These are phyloP conservation scores for Drosophila pseudoobscura DNA, from an alignment of 1,140 invertebrate genomes.

Conservation along the genomic window DNA sequence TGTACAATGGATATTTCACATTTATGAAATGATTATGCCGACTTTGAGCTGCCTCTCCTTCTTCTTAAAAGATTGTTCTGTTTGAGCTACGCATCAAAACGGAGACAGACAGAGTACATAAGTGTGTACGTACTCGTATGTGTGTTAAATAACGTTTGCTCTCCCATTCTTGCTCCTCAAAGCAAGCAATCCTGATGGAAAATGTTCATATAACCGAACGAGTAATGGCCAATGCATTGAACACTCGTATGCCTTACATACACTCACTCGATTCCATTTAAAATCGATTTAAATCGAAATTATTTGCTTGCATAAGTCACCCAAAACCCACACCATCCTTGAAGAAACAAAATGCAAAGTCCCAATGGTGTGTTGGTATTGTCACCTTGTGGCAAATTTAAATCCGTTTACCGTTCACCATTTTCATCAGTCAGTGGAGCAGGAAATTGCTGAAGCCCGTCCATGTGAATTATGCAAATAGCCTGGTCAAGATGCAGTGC, in stretches of 20 bases:
- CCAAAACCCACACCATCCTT: slow-evolving; percentile 13
- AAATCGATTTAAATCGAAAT: slow-evolving; percentile 68
- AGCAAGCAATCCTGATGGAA: slow-evolving; percentile 3
- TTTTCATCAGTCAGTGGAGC: slow-evolving; percentile 68
- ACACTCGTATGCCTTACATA: slow-evolving; percentile 12
- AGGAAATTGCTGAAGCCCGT: slow-evolving; percentile 60
- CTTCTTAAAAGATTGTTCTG: no score
- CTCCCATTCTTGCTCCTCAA: no score
- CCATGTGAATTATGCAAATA: slow-evolving; percentile 51
- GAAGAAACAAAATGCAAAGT: slow-evolving; percentile 22
- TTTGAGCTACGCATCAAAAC: no score
- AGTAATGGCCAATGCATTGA: slow-evolving; percentile 12
- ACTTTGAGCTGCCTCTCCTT: no score
- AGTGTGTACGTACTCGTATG: no score
- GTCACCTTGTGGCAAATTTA: slow-evolving; percentile 52
- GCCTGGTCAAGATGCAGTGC: slow-evolving; percentile 22
- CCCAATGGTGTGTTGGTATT: slow-evolving; percentile 9
- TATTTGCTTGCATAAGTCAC: slow-evolving; percentile 57
- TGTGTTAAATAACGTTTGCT: no score
- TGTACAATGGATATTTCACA: no score
- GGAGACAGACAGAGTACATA: no score
- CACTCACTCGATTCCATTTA: slow-evolving; percentile 42
- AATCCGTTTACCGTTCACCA: slow-evolving; percentile 45
- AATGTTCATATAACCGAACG: background rate
- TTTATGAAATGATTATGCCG: no score